Conservation (phyloP, 64 coral and sea anemone species). For the Pocillopora verrucosa region DNA sequence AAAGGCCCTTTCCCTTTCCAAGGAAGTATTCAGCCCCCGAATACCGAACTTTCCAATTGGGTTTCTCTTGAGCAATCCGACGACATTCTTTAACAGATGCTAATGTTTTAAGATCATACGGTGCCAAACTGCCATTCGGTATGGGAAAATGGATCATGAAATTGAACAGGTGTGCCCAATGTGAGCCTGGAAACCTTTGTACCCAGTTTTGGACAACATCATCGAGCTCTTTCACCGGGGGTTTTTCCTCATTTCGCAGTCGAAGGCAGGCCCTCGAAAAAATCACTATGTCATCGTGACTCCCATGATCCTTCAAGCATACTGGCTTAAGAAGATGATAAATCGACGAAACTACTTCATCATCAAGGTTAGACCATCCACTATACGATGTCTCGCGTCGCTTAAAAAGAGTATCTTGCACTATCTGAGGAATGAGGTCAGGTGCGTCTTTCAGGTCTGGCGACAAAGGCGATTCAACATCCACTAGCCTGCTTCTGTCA, state of each 20-base stretch:
- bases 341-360: background rate
- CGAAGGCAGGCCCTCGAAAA: conserved; percentile 46
- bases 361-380: conserved; percentile 4
- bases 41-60: background rate
- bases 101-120: background rate
- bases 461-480: background rate
- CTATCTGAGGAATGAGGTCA: conserved; percentile 16
- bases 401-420: conserved; percentile 51
- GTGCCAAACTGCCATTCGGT: conserved; percentile 42
- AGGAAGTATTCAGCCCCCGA: conserved; percentile 66
- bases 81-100: conserved; percentile 20
- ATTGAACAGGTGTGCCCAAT: conserved; percentile 66
- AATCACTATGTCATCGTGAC: conserved; percentile 17
- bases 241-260: background rate
- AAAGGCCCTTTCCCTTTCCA: conserved; percentile 48
- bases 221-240: background rate
- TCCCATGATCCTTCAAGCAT: background rate
- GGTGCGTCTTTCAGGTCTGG: background rate
- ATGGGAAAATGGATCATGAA: background rate
- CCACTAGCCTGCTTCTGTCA: conserved; percentile 6
- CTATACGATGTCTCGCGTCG: conserved; percentile 48
- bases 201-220: conserved; percentile 4
- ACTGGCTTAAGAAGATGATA: conserved; percentile 3
- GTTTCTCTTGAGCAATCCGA: background rate
- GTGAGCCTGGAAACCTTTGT: conserved; percentile 3